These are phyloP conservation scores for Eretmocerus hayati DNA, from an alignment of 2,888 invertebrate species.

Conservation along the genomic window DNA sequence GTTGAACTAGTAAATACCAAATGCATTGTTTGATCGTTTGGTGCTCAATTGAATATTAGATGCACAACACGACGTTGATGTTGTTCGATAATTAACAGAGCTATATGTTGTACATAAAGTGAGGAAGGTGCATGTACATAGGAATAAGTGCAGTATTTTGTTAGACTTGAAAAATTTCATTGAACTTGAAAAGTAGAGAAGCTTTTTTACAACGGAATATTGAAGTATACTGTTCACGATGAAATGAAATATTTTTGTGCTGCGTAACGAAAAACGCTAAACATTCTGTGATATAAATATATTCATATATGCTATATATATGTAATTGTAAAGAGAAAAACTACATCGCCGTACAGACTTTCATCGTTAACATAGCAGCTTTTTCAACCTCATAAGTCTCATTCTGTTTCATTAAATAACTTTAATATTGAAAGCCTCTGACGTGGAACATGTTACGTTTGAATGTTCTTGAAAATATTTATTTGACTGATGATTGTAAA, in stretches of 20 bases:
- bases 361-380: no score
- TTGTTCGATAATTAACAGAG: constrained; percentile 13
- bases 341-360: no score
- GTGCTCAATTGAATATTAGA: constrained; percentile 14
- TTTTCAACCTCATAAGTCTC: no score
- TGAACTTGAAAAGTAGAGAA: constrained; percentile 3
- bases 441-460: no score
- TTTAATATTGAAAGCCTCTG: no score
- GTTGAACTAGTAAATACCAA: constrained; percentile 17
- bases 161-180: constrained; percentile 10
- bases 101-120: constrained; percentile 16
- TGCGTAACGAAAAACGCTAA: constrained; percentile 8
- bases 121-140: constrained; percentile 7
- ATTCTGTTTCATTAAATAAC: no score
- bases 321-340: no score
- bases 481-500: no score
- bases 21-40: constrained; percentile 16
- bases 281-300: constrained; percentile 23
- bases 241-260: constrained; percentile 21
- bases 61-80: constrained; percentile 6
- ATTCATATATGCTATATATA: no score
- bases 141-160: constrained; percentile 17
- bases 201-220: constrained; percentile 13
- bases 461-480: no score
- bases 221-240: background rate